A percentile compares a stretch with the other conserved stretches of the same genome.
Conservation (phyloP, 2,888 invertebrate genomes). For the Trachelus stipa region DNA sequence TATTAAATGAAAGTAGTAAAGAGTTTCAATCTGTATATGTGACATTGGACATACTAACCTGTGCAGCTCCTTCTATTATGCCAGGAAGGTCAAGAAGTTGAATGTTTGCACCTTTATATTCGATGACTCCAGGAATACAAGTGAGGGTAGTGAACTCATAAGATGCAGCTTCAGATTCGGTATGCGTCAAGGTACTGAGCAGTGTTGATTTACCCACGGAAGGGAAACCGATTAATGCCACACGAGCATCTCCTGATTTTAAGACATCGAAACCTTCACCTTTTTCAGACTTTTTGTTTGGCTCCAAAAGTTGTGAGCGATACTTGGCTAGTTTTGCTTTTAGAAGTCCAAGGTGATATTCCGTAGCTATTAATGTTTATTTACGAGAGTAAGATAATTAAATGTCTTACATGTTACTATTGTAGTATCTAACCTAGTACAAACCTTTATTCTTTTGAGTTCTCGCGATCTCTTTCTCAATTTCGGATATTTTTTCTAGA, state of each 20-base stretch:
- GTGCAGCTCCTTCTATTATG: slow-evolving; percentile 99
- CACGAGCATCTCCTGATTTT: slow-evolving; percentile 98
- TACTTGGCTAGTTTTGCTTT: slow-evolving; percentile 98
- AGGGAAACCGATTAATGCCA: slow-evolving; percentile 98
- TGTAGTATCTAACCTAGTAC: slow-evolving; percentile 21
- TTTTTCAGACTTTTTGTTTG: slow-evolving; percentile 92
- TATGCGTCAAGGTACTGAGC: slow-evolving; percentile 93
- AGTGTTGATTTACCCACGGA: slow-evolving; percentile 99
- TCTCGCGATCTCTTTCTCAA: slow-evolving; percentile 97
- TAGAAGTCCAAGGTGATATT: slow-evolving; percentile 97
- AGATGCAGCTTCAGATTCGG: slow-evolving; percentile 95
- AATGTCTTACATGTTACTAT: slow-evolving; percentile 1
- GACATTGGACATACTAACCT: slow-evolving; percentile 65
- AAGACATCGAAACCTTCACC: slow-evolving; percentile 99
- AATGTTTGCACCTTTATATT: slow-evolving; percentile 98
- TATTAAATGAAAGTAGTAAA: neutral
- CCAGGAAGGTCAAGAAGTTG: slow-evolving; percentile 98
- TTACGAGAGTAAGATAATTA: slow-evolving; percentile 6
- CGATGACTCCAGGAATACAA: slow-evolving; percentile 98
- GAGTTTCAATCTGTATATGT: slow-evolving; percentile 3
- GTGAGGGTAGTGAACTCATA: slow-evolving; percentile 99
- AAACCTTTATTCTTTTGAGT: slow-evolving; percentile 99
- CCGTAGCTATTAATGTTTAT: slow-evolving; percentile 82
- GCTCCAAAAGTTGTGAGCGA: slow-evolving; percentile 93
- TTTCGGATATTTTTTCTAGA: slow-evolving; percentile 98